These are phyloP conservation scores for Zaprionus africanus DNA, from an alignment of 1,140 invertebrate genomes.

Conservation along the genomic window DNA sequence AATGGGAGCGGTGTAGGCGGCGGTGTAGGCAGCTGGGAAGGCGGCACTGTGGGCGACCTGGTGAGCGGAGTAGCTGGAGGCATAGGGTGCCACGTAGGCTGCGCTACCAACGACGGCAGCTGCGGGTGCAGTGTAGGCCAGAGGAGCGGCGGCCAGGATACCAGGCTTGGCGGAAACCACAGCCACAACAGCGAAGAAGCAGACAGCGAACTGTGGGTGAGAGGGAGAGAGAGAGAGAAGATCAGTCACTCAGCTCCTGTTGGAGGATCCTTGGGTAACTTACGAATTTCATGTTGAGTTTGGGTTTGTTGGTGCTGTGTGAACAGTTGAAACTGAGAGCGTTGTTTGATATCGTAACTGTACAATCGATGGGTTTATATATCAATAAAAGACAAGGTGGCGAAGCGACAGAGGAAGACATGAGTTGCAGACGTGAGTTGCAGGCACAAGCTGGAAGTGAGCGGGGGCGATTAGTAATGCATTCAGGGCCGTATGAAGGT, in stretches of 20 bases:
- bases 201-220: slow-evolving; percentile 67
- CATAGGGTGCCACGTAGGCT: slow-evolving; percentile 85
- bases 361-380: slow-evolving; percentile 50
- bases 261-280: slow-evolving; percentile 35
- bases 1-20: slow-evolving; percentile 51
- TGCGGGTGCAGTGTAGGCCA: slow-evolving; percentile 78
- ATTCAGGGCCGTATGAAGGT: slow-evolving; percentile 52
- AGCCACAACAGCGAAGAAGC: slow-evolving; percentile 78
- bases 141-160: slow-evolving; percentile 63
- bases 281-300: slow-evolving; percentile 76
- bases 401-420: neutral
- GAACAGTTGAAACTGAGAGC: slow-evolving; percentile 64
- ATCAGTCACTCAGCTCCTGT: neutral
- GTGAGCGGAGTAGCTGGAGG: slow-evolving; percentile 74
- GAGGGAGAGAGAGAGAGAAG: neutral
- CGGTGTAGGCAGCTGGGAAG: slow-evolving; percentile 54
- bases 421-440: neutral
- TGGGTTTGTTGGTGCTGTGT: slow-evolving; percentile 47
- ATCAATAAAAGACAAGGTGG: neutral
- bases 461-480: slow-evolving; percentile 24
- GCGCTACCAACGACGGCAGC: slow-evolving; percentile 77
- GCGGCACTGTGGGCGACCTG: slow-evolving; percentile 69
- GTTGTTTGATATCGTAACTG: slow-evolving; percentile 58
- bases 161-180: slow-evolving; percentile 76
- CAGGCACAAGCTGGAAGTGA: neutral